Percentiles rank a stretch among this genome's conserved stretches.
phyloP scores from a whole-genome alignment of 2,888 invertebrate species.

The Xanthia togata region DNA sequence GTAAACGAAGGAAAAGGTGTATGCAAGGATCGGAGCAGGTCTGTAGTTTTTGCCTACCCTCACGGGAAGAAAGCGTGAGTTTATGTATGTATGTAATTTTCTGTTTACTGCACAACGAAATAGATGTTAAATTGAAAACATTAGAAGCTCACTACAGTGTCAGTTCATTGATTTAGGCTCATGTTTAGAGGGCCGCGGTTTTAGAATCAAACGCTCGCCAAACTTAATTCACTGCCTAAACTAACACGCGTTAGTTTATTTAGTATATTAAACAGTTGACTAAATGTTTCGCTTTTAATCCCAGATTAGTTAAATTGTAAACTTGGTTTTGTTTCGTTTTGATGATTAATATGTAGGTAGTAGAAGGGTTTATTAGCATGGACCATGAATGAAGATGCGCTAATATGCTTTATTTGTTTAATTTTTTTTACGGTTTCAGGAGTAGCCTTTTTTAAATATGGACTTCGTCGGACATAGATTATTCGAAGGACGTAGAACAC shows the following conservation, averaged over 20 bases:
- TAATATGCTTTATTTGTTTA: neutral
- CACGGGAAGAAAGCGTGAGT: neutral
- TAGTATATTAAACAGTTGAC: constrained; percentile 50
- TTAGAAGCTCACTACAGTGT: constrained; percentile 23
- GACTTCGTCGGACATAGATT: neutral
- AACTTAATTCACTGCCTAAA: constrained; percentile 45
- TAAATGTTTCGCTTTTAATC: constrained; percentile 39
- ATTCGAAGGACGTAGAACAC: neutral
- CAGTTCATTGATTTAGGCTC: constrained; percentile 45
- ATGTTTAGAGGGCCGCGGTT: constrained; percentile 44
- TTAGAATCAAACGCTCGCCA: constrained; percentile 44
- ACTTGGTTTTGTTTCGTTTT: constrained; percentile 21
- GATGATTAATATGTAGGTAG: neutral
- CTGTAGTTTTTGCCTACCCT: no score
- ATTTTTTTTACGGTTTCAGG: neutral
- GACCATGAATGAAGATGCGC: neutral
- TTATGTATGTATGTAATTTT: neutral
- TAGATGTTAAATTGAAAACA: constrained; percentile 23
- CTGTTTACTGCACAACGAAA: neutral
- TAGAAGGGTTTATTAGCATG: neutral
- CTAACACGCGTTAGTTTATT: constrained; percentile 48
- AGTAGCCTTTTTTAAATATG: neutral
- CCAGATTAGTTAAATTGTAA: constrained; percentile 32
- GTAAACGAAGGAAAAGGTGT: neutral
- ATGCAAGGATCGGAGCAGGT: neutral